Evolutionary conservation across 2,797 vertebrate genomes (phyloP), one percentile per base, ranked within the genome.

Genomic region (Rhinatrema bivittatum): DNA sequence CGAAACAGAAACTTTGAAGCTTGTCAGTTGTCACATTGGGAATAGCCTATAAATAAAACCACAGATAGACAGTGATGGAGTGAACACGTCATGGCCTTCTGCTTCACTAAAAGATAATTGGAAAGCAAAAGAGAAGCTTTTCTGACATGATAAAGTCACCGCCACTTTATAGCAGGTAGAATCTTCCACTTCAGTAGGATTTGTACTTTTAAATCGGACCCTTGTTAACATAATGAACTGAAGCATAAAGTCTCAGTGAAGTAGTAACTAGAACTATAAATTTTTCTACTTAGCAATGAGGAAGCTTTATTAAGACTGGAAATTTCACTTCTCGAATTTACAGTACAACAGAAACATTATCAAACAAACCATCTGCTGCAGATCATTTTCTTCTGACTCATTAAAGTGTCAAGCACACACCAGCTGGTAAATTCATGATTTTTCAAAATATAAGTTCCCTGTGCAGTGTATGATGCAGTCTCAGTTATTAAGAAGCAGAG

Each of bases 371-470:
- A n/a, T 25, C 10, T 43, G 22, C 3, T 53, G 56, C 7, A 26
- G 7, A 12, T 16, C 11, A 33, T 50, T 67, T 59, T 54, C n/a
- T 48, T 32, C 13, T 41, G 32, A 24, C 24, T 16, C 0, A 2
- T 5, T 39, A 26, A 44, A 35, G 2, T 12, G 1, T 17, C 16
- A 15, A 18, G 13, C 4, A 16, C 6, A 16, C 17, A 34, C 20
- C 22, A 51, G 5, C 6, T 34, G 16, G 3, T 37, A 44, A 17
- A 4, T 6, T 1, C 31, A 4, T 17, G 2, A 42, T 5, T 33
- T 23, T 25, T 27, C 9, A 16, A 24, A 3, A 25, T 29, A 46
- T 36, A 19, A 45, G n/a, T n/a, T n/a, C n/a, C n/a, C n/a, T n/a
- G n/a, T n/a, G n/a, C n/a, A n/a, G n/a, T n/a, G n/a, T n/a, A n/a